Conservation (phyloP, 2,797 vertebrate genomes). For the Triplophysa yarkandensis region DNA sequence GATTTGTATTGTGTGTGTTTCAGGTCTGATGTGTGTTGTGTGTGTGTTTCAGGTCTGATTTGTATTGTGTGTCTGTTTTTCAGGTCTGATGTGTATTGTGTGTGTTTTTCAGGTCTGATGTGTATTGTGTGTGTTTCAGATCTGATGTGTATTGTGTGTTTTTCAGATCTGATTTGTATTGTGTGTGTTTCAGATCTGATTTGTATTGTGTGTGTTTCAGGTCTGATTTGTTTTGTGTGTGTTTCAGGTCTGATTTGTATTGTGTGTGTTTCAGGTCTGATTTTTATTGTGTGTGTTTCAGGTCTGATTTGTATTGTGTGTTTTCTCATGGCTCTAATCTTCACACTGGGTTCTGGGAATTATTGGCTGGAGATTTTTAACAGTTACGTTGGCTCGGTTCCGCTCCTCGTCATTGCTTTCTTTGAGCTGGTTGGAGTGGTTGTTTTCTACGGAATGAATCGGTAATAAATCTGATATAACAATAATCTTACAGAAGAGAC, state of each 20-base stretch:
- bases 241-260: neutral
- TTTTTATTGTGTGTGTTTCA: slow-evolving; percentile 74
- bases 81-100: slow-evolving; percentile 66
- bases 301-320: slow-evolving; percentile 74
- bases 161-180: neutral
- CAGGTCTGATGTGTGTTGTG: neutral
- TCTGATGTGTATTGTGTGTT: no score
- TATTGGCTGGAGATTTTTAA: slow-evolving; percentile 95
- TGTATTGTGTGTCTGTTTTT: slow-evolving; percentile 75
- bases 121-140: no score
- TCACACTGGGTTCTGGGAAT: slow-evolving; percentile 84
- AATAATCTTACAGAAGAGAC: neutral
- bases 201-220: neutral
- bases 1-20: neutral
- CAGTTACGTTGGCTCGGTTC: slow-evolving; percentile 79
- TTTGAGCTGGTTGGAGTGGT: slow-evolving; percentile 79
- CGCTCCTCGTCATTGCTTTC: slow-evolving; percentile 84
- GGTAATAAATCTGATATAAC: slow-evolving; percentile 65
- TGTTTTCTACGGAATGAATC: slow-evolving; percentile 81
- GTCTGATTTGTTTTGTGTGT: neutral
- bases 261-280: slow-evolving; percentile 64
- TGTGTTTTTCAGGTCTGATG: no score
- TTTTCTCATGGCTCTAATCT: slow-evolving; percentile 79
- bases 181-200: neutral
- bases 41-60: slow-evolving; percentile 66